Evolutionary conservation across 2,797 vertebrate genomes (phyloP).

Genomic region (Anguilla megastoma): DNA sequence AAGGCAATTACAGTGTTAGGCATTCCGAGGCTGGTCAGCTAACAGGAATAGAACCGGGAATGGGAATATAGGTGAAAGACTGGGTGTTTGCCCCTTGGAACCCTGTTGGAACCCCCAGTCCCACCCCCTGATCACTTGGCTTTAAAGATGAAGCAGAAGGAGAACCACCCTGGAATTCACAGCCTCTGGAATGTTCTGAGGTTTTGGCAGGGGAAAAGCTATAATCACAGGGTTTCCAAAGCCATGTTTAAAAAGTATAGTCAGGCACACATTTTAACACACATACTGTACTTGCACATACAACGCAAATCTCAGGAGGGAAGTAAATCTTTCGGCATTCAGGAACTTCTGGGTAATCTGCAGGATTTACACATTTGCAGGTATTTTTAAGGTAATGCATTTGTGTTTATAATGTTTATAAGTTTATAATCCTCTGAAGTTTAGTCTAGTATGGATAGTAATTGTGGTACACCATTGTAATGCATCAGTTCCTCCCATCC

Average conservation of each 20-base stretch:
- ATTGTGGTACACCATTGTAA: not conserved
- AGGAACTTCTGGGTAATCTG: constrained; percentile 40
- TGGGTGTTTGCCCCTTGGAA: constrained; percentile 37
- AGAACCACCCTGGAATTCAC: constrained; percentile 61
- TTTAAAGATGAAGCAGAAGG: constrained; percentile 53
- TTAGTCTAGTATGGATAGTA: not conserved
- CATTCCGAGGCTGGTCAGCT: not conserved
- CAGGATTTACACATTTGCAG: constrained; percentile 37
- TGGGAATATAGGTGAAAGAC: constrained; percentile 7
- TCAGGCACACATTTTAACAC: constrained; percentile 47
- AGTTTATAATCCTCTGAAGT: not conserved
- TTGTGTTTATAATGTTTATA: not conserved
- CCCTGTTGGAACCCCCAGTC: constrained; percentile 48
- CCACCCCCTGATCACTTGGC: constrained; percentile 52
- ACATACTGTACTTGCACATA: constrained; percentile 15
- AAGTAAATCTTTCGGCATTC: constrained; percentile 24
- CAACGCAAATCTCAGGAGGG: not conserved
- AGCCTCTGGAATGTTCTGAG: constrained; percentile 68
- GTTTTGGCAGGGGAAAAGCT: constrained; percentile 70
- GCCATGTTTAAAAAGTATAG: constrained; percentile 63
- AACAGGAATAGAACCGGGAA: not conserved
- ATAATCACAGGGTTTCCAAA: constrained; percentile 77
- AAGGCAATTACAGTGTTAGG: not conserved
- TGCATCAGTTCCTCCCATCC: not conserved
- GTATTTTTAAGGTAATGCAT: not conserved